Percentiles rank a stretch among this genome's conserved stretches.
Evolutionary conservation across 2,888 invertebrate species (phyloP).

Genomic region (Cryptocephalus primarius): DNA sequence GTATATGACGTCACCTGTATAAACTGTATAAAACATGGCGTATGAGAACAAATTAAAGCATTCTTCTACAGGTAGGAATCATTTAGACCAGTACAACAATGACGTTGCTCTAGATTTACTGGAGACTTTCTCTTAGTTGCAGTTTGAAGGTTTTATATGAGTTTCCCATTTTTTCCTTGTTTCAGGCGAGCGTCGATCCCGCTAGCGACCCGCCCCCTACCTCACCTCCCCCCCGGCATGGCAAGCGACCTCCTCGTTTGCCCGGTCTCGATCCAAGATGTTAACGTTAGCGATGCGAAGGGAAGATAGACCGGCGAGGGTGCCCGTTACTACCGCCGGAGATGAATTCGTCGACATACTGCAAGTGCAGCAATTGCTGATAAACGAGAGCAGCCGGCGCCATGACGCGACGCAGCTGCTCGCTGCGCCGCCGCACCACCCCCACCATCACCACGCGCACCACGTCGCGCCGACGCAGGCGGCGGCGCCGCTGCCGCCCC

Average conservation of each 20-base stretch:
- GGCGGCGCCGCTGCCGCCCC: slow-evolving; percentile 2
- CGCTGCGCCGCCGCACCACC: neutral
- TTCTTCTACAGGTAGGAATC: too few relatives aligned
- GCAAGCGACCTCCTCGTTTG: slow-evolving; percentile 24
- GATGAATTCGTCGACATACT: slow-evolving; percentile 78
- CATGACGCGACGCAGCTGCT: too few relatives aligned
- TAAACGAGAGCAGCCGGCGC: slow-evolving; percentile 14
- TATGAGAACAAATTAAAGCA: too few relatives aligned
- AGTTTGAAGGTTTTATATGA: too few relatives aligned
- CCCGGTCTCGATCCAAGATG: slow-evolving; percentile 27
- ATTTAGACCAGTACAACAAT: too few relatives aligned
- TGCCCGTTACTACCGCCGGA: slow-evolving; percentile 23
- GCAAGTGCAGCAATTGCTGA: slow-evolving; percentile 44
- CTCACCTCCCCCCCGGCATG: slow-evolving; percentile 34
- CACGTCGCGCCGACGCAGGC: neutral
- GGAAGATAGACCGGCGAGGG: slow-evolving; percentile 35
- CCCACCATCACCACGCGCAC: neutral
- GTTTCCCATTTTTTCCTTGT: too few relatives aligned
- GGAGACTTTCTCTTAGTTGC: too few relatives aligned
- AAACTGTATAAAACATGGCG: too few relatives aligned
- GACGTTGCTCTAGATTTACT: too few relatives aligned
- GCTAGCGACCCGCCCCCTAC: too few relatives aligned
- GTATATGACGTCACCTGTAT: too few relatives aligned
- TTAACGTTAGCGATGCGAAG: slow-evolving; percentile 56
- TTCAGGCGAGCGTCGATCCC: too few relatives aligned